Evolutionary conservation across 1,140 invertebrate genomes (phyloP).

Genomic region (Trichoplusia ni): DNA sequence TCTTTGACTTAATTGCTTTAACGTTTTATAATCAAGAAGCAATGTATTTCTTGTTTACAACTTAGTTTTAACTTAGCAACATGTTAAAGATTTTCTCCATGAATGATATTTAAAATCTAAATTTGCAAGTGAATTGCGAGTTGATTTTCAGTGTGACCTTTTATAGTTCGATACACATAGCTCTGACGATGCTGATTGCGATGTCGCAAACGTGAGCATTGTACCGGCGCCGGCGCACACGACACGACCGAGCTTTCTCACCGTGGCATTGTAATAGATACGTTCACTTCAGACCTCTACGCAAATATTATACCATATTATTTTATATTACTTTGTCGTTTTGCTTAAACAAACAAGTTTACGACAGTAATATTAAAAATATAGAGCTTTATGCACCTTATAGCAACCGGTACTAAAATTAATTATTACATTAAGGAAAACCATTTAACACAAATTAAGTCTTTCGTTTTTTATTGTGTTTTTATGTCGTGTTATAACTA

Average conservation of each 20-base stretch:
- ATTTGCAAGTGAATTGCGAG: conserved; percentile 23
- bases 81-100: not conserved
- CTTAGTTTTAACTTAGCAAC: no score
- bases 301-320: conserved; percentile 42
- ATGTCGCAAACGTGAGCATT: conserved; percentile 66
- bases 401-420: not conserved
- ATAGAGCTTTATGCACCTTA: no score
- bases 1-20: conserved; percentile 3
- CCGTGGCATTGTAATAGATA: conserved; percentile 63
- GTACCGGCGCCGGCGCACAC: conserved; percentile 42
- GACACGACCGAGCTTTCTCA: conserved; percentile 63
- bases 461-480: no score
- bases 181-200: conserved; percentile 45
- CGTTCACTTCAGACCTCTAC: conserved; percentile 67
- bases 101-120: conserved; percentile 21
- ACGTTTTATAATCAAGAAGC: no score
- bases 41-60: no score
- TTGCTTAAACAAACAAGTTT: conserved; percentile 4
- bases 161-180: conserved; percentile 44
- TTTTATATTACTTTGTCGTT: conserved; percentile 6
- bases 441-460: no score
- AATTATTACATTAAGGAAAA: not conserved
- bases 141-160: conserved; percentile 41
- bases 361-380: not conserved
- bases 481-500: no score